A percentile compares a stretch with the other conserved stretches of the same genome.
These are phyloP conservation scores for Pinctada fucata DNA, from an alignment of 2,888 invertebrate genomes.

Conservation along the genomic window DNA sequence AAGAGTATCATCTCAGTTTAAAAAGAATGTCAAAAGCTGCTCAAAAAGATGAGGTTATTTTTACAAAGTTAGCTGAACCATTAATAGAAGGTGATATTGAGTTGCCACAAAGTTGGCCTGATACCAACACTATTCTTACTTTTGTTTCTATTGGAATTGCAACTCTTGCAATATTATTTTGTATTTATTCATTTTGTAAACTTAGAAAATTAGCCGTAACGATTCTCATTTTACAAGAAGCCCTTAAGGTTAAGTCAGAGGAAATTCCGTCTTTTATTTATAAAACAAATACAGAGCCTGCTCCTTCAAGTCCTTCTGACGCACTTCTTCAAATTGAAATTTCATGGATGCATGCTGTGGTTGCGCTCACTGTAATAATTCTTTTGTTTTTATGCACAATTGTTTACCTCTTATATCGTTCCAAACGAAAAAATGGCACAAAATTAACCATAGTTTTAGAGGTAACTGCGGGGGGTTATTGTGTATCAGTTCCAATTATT, in stretches of 20 bases:
- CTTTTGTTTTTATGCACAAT: too few species aligned
- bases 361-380: too few species aligned
- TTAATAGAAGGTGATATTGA: slow-evolving; percentile 25
- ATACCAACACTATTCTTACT: slow-evolving; percentile 9
- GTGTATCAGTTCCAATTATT: too few species aligned
- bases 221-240: not conserved
- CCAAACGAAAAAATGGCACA: too few species aligned
- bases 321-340: slow-evolving; percentile 3
- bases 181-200: slow-evolving; percentile 9
- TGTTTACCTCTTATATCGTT: too few species aligned
- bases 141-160: slow-evolving; percentile 9
- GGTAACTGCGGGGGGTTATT: too few species aligned
- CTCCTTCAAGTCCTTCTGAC: not conserved
- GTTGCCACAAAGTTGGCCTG: slow-evolving; percentile 11
- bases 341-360: slow-evolving; percentile 13
- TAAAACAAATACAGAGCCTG: not conserved
- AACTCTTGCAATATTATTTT: slow-evolving; percentile 1
- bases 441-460: too few species aligned
- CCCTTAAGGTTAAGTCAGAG: not conserved
- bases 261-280: slow-evolving; percentile 13
- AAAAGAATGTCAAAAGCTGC: slow-evolving; percentile 21
- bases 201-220: slow-evolving; percentile 8
- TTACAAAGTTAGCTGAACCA: slow-evolving; percentile 35
- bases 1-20: slow-evolving; percentile 9
- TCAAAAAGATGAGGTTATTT: slow-evolving; percentile 24